Evolutionary conservation across 2,113 vertebrate genomes (phyloP), one percentile per base, ranked within the genome.

Genomic region (Pelvicachromis taeniatus): DNA sequence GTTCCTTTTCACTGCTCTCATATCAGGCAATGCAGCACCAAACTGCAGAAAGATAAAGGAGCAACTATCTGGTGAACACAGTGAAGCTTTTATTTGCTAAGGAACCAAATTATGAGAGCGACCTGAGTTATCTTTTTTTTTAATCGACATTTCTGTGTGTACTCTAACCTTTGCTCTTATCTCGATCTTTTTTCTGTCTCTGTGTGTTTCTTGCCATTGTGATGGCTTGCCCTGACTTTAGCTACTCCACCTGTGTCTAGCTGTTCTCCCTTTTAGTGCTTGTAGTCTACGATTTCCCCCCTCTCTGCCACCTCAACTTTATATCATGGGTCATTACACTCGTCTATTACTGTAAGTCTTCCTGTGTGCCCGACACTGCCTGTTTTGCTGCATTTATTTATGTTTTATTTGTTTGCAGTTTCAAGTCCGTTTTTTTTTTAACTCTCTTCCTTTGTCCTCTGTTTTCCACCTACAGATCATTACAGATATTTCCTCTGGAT

Each of bases 331-430:
- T 48, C 65, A 70, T 70, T 70, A 70, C 65, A 70, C 65, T 70
- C 21, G 1, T 73, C 68, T 12, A 3, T 29, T 48, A 19, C 68
- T 29, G 6, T 29, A 48, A 73, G 68, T 48, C 40, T 70, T 48
- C 9, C 65, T 42, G 8, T 7, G 21, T 1, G 5, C 31, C 17
- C 13, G 1, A 21, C 4, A 0, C 68, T 0, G 16, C 16, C 68
- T n/a, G 1, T 13, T 75, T 73, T 75, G 45, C 68, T 75, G 68
- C 23, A 50, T 50, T 50, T 50, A 50, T 73, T 73, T 48, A 9
- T 48, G 23, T 73, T 73, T 19, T 61, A 61, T 38, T 63, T 63
- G 0, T 63, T 63, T 13, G 31, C n/a, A 63, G 6, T 38, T 63
- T 63, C 33, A 21, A 13, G 33, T 21, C 59, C 1, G 33, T 38